These are phyloP conservation scores for Diplolepis rosae DNA, from an alignment of 2,888 invertebrate genomes.

Conservation along the genomic window DNA sequence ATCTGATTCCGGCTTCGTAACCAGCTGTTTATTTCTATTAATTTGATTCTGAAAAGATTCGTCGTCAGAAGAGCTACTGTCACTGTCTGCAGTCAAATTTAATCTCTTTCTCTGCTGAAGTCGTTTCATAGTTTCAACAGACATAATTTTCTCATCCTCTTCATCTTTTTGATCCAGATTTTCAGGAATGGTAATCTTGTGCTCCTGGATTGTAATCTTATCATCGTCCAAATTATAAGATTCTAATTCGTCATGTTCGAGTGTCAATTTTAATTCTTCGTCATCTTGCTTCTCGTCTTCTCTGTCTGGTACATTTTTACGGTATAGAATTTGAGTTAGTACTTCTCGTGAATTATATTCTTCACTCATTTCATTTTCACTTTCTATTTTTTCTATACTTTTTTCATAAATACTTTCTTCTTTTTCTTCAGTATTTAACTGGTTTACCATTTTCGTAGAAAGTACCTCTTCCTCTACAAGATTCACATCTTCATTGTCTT, in stretches of 20 bases:
- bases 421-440: neutral
- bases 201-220: slow-evolving; percentile 30
- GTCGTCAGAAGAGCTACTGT: slow-evolving; percentile 18
- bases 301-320: neutral
- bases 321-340: neutral
- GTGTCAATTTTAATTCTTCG: neutral
- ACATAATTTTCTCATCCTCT: neutral
- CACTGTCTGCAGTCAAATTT: slow-evolving; percentile 17
- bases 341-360: neutral
- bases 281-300: slow-evolving; percentile 18
- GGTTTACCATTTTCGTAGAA: neutral
- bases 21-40: neutral
- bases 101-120: slow-evolving; percentile 16
- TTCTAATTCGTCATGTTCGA: slow-evolving; percentile 3
- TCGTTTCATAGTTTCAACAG: neutral
- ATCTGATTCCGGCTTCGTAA: neutral
- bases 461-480: neutral
- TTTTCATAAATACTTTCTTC: neutral
- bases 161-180: neutral
- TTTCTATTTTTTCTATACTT: neutral
- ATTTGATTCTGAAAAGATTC: neutral
- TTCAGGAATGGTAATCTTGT: slow-evolving; percentile 29
- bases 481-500: neutral
- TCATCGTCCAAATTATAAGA: slow-evolving; percentile 11
- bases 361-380: slow-evolving; percentile 2